Evolutionary conservation across 2,888 invertebrate genomes (phyloP).

Genomic region (Argyresthia albistria): DNA sequence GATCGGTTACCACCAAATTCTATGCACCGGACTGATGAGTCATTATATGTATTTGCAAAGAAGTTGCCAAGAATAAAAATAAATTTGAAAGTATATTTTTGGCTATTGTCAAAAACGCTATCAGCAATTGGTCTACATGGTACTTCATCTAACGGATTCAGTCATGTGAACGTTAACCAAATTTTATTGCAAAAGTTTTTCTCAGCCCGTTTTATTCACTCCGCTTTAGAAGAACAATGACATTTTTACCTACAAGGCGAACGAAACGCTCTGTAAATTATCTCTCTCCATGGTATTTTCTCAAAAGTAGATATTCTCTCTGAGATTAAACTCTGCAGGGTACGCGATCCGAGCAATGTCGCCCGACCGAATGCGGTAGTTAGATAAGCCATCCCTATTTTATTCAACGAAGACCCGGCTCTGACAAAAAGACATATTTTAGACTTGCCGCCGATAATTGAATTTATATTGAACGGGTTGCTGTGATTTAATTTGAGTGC

Average conservation of each 20-base stretch:
- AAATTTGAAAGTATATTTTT: too few species aligned
- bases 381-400: conserved; percentile 27
- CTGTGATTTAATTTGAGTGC: background rate
- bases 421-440: conserved; percentile 32
- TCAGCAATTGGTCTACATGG: too few species aligned
- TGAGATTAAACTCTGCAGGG: background rate
- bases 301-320: background rate
- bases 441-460: conserved; percentile 45
- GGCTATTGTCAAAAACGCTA: too few species aligned
- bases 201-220: too few species aligned
- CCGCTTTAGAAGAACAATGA: too few species aligned
- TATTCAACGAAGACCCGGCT: conserved; percentile 29
- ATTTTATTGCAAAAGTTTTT: background rate
- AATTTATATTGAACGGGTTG: conserved; percentile 32
- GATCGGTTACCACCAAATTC: too few species aligned
- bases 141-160: background rate
- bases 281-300: background rate
- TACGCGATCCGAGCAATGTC: too few species aligned
- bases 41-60: too few species aligned
- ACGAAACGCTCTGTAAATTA: too few species aligned
- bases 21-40: too few species aligned
- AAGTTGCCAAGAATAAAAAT: too few species aligned
- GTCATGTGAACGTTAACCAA: background rate
- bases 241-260: too few species aligned
- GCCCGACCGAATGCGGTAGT: conserved; percentile 21